These are phyloP conservation scores for Drosophila sulfurigaster DNA, from an alignment of 1,140 invertebrate species.

Conservation along the genomic window DNA sequence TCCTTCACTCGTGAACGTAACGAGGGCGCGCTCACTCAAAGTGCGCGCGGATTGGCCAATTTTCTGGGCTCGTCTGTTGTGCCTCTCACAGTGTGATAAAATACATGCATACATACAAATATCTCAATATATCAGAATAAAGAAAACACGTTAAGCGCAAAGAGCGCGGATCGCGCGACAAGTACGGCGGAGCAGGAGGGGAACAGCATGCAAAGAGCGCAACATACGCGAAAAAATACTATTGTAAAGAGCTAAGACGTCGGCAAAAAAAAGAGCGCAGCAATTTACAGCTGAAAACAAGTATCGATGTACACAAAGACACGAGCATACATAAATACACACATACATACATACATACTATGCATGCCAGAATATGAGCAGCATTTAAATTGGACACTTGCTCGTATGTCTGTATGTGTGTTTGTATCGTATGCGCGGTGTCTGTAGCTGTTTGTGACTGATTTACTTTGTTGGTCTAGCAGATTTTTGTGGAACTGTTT, in stretches of 20 bases:
- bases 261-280: constrained; percentile 57
- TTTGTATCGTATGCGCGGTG: not conserved
- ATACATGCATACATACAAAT: constrained; percentile 16
- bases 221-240: constrained; percentile 62
- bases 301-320: constrained; percentile 48
- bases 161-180: constrained; percentile 26
- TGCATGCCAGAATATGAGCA: constrained; percentile 30
- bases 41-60: constrained; percentile 65
- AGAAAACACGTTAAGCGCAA: constrained; percentile 20
- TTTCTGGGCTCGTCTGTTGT: constrained; percentile 74
- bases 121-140: constrained; percentile 22
- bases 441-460: constrained; percentile 29
- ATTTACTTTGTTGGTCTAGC: constrained; percentile 61
- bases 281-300: constrained; percentile 62
- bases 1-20: not conserved
- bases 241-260: constrained; percentile 47
- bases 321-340: constrained; percentile 18
- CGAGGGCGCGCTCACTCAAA: constrained; percentile 35
- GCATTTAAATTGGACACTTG: constrained; percentile 67
- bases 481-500: constrained; percentile 58
- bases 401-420: constrained; percentile 14
- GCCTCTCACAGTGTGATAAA: constrained; percentile 30
- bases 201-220: constrained; percentile 45
- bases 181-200: not conserved
- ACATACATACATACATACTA: constrained; percentile 16